Evolutionary conservation across 2,888 invertebrate species (phyloP).

Genomic region (Drosophila helvetica): DNA sequence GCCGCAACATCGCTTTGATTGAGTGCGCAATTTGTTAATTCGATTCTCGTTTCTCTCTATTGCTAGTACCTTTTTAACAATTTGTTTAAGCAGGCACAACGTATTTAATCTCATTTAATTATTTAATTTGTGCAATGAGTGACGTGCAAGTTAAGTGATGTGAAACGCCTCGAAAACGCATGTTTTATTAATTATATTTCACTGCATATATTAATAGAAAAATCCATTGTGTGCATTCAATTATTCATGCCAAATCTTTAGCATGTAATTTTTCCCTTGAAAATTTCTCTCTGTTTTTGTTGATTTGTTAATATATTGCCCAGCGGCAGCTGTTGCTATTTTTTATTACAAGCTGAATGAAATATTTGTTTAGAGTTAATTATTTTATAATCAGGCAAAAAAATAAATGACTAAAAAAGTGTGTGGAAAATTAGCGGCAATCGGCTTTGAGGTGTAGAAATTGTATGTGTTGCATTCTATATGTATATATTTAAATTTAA

Average conservation of each 20-base stretch:
- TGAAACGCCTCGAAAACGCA: constrained; percentile 25
- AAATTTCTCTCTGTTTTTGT: background rate
- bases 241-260: constrained; percentile 49
- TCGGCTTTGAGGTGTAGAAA: constrained; percentile 11
- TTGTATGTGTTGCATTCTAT: background rate
- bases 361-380: constrained; percentile 37
- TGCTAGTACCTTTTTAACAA: constrained; percentile 4
- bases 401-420: background rate
- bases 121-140: constrained; percentile 68
- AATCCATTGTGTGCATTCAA: constrained; percentile 48
- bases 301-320: constrained; percentile 38
- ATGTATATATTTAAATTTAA: background rate
- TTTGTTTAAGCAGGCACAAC: constrained; percentile 43
- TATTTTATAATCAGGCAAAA: constrained; percentile 24
- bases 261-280: constrained; percentile 11
- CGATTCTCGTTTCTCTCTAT: constrained; percentile 47
- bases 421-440: constrained; percentile 13
- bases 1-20: constrained; percentile 59
- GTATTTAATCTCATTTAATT: constrained; percentile 71
- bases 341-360: constrained; percentile 6
- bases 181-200: constrained; percentile 58
- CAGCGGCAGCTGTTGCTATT: constrained; percentile 1
- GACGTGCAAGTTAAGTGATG: constrained; percentile 36
- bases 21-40: constrained; percentile 75
- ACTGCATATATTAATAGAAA: constrained; percentile 59